A percentile compares a stretch with the other conserved stretches of the same genome.
phyloP scores from a whole-genome alignment of 2,888 invertebrate genomes.

The Pyrochroa serraticornis region DNA sequence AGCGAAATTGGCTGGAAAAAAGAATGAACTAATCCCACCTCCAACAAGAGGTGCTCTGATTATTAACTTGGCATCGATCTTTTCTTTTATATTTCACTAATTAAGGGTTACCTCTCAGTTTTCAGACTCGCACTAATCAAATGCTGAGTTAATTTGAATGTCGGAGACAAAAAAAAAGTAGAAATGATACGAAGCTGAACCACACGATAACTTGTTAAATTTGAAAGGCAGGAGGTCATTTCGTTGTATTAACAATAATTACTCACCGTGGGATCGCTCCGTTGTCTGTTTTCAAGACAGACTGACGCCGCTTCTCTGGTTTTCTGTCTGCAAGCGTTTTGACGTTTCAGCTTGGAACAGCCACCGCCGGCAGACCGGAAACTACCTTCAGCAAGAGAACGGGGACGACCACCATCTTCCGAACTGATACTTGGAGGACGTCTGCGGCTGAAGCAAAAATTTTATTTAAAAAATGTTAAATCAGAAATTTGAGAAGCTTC shows the following conservation, averaged over 20 bases:
- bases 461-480: neutral
- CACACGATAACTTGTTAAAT: too few relatives aligned
- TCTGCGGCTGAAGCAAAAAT: constrained; percentile 43
- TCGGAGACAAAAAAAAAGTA: neutral
- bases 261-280: constrained; percentile 42
- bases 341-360: constrained; percentile 54
- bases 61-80: too few relatives aligned
- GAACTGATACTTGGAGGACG: constrained; percentile 51
- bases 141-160: neutral
- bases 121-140: neutral
- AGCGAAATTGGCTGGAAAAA: too few relatives aligned
- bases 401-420: constrained; percentile 46
- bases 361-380: constrained; percentile 53
- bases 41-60: too few relatives aligned
- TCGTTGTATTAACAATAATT: too few relatives aligned
- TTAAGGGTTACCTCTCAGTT: too few relatives aligned
- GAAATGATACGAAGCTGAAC: too few relatives aligned
- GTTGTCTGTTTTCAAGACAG: constrained; percentile 33
- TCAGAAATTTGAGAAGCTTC: neutral
- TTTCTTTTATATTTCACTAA: too few relatives aligned
- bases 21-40: too few relatives aligned
- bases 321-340: constrained; percentile 56
- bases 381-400: constrained; percentile 37
- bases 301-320: constrained; percentile 43
- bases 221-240: too few relatives aligned